phyloP scores from a whole-genome alignment of 2,888 invertebrate genomes.

The Aporophyla lueneburgensis region DNA sequence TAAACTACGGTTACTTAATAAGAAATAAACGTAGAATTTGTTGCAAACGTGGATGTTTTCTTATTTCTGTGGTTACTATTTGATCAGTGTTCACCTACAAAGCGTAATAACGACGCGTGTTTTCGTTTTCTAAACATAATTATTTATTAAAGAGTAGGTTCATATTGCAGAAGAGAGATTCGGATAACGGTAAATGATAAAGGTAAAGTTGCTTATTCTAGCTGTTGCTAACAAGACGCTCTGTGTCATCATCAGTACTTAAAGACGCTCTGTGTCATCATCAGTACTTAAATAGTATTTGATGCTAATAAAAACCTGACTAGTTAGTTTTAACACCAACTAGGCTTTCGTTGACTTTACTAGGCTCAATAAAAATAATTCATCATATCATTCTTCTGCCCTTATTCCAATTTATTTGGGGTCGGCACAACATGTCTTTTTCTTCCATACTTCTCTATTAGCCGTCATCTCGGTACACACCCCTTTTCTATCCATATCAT shows the following conservation, averaged over 20 bases:
- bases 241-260: not conserved
- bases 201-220: not conserved
- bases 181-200: not conserved
- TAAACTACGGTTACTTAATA: slow-evolving; percentile 24
- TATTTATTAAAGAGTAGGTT: not conserved
- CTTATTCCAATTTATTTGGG: too few relatives aligned
- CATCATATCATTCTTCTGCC: too few relatives aligned
- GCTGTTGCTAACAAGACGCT: not conserved
- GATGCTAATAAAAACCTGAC: not conserved
- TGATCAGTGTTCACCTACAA: not conserved
- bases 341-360: not conserved
- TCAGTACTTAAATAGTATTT: not conserved
- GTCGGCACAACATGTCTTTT: too few relatives aligned
- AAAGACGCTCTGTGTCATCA: not conserved
- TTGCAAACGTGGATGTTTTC: not conserved
- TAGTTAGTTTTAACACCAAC: not conserved
- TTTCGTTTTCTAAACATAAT: too few relatives aligned
- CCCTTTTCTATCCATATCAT: too few relatives aligned
- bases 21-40: slow-evolving; percentile 22
- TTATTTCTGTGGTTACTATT: not conserved
- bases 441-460: too few relatives aligned
- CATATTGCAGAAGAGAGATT: not conserved
- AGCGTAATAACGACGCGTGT: not conserved
- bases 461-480: too few relatives aligned
- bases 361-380: not conserved